Conservation (phyloP, 1,140 invertebrate genomes). For the Nasonia vitripennis region DNA sequence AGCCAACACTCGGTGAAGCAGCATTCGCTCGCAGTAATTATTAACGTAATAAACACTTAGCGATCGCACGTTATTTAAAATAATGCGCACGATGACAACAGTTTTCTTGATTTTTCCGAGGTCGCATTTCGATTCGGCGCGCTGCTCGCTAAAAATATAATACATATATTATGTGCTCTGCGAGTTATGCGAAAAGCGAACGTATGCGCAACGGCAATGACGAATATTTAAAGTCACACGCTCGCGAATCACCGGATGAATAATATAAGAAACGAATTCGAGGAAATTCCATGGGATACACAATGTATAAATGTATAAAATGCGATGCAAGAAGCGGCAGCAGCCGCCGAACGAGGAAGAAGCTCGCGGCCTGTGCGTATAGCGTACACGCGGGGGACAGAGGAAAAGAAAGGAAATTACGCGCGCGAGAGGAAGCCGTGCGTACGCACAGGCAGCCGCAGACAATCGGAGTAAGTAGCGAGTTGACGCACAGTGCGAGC, state of each 20-base stretch:
- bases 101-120: not conserved
- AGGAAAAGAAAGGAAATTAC: constrained; percentile 35
- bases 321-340: constrained; percentile 38
- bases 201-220: not conserved
- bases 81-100: no score
- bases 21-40: not conserved
- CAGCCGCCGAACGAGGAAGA: not conserved
- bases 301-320: constrained; percentile 4
- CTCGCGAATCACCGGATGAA: no score
- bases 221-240: no score
- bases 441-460: not conserved
- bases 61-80: no score
- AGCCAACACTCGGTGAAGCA: not conserved
- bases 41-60: not conserved
- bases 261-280: no score
- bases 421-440: constrained; percentile 20
- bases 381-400: not conserved
- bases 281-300: no score
- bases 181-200: not conserved
- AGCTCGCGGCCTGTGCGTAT: not conserved
- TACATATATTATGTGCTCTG: not conserved
- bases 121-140: constrained; percentile 4
- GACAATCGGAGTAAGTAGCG: constrained; percentile 53
- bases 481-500: constrained; percentile 51
- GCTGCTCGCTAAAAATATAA: no score